Evolutionary conservation across 2,888 invertebrate genomes (phyloP).

Genomic region (Pollenia labialis): DNA sequence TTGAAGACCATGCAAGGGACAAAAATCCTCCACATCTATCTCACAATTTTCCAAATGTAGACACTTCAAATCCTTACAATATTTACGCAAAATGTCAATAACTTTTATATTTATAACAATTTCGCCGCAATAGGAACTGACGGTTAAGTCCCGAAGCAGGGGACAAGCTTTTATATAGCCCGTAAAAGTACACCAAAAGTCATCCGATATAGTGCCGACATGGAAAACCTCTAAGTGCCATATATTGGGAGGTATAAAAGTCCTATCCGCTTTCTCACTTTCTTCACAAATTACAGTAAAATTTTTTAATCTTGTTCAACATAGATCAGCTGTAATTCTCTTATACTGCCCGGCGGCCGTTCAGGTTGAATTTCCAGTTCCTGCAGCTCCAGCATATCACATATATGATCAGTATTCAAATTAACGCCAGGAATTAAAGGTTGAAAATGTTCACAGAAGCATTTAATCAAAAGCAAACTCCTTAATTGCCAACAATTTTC

Average conservation of each 20-base stretch:
- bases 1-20: slow-evolving; percentile 14
- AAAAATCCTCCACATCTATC: slow-evolving; percentile 48
- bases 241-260: neutral
- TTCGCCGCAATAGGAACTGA: slow-evolving; percentile 7
- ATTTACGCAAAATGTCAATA: slow-evolving; percentile 45
- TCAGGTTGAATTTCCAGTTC: slow-evolving; percentile 36
- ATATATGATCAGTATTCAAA: slow-evolving; percentile 30
- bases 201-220: slow-evolving; percentile 22
- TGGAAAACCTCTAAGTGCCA: slow-evolving; percentile 44
- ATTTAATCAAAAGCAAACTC: slow-evolving; percentile 43
- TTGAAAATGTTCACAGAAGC: slow-evolving; percentile 37
- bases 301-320: slow-evolving; percentile 16
- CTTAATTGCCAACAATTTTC: slow-evolving; percentile 13
- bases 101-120: slow-evolving; percentile 22
- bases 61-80: slow-evolving; percentile 33
- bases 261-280: neutral
- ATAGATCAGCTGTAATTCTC: neutral
- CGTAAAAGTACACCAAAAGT: slow-evolving; percentile 58
- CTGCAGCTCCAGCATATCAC: slow-evolving; percentile 9
- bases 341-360: neutral
- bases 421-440: slow-evolving; percentile 20
- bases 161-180: slow-evolving; percentile 19
- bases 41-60: slow-evolving; percentile 46
- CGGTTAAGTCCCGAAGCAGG: slow-evolving; percentile 16
- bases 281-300: slow-evolving; percentile 33